Conservation (phyloP, 2,797 vertebrate genomes). For the Adelosebastes latens region DNA sequence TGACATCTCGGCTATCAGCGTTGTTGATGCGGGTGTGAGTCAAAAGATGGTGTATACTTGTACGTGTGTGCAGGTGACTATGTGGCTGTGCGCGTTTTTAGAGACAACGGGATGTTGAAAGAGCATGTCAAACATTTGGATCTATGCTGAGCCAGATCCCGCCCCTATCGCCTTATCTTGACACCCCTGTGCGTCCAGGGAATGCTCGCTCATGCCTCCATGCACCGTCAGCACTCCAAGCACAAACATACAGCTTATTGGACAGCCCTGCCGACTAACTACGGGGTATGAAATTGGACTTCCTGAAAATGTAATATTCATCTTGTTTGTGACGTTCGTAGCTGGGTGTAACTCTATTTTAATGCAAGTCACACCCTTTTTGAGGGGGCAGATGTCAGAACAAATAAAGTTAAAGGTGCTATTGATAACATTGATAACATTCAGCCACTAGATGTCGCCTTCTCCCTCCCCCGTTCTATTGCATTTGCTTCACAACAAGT, state of each 20-base stretch:
- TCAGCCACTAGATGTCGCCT: too few species aligned
- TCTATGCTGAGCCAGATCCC: conserved; percentile 70
- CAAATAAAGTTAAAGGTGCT: background rate
- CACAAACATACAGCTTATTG: conserved; percentile 50
- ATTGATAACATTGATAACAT: too few species aligned
- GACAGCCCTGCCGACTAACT: background rate
- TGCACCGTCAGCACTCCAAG: conserved; percentile 71
- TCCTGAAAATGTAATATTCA: background rate
- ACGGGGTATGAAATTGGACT: conserved; percentile 23
- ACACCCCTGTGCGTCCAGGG: conserved; percentile 73
- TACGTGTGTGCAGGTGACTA: conserved; percentile 20
- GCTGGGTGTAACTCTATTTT: background rate
- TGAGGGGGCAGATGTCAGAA: background rate
- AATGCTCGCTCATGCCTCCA: conserved; percentile 71
- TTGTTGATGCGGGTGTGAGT: conserved; percentile 71
- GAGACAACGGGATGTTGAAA: conserved; percentile 53
- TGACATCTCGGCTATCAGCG: conserved; percentile 63
- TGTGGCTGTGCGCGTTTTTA: background rate
- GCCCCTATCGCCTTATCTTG: conserved; percentile 73
- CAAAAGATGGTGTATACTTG: conserved; percentile 26
- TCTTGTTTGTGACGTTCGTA: background rate
- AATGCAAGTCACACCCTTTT: background rate
- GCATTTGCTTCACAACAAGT: too few species aligned
- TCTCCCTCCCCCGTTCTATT: too few species aligned
- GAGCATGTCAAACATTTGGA: conserved; percentile 71